A percentile compares a stretch with the other conserved stretches of the same genome.
These are phyloP conservation scores for Phania funesta DNA, from an alignment of 2,888 invertebrate genomes.

Conservation along the genomic window DNA sequence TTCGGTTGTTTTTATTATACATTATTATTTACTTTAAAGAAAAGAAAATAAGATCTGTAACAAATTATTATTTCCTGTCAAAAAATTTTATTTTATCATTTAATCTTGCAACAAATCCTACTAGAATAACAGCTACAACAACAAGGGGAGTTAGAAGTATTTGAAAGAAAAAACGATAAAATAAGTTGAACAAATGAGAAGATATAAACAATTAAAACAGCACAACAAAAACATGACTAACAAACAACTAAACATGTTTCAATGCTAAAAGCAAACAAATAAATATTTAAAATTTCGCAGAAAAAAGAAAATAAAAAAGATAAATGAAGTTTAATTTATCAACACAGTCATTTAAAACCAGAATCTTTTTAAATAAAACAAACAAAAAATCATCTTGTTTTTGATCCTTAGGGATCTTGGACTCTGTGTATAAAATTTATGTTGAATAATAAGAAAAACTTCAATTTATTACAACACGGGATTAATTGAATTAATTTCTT, in stretches of 20 bases:
- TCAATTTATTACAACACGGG: not conserved
- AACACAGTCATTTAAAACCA: conserved; percentile 24
- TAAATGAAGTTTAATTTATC: conserved; percentile 44
- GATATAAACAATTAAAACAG: conserved; percentile 31
- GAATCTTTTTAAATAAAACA: not conserved
- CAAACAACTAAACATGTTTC: conserved; percentile 52
- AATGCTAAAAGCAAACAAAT: conserved; percentile 2
- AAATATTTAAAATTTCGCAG: not conserved
- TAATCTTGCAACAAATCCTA: not conserved
- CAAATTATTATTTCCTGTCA: conserved; percentile 24
- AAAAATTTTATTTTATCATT: not conserved
- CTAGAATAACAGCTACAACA: not conserved
- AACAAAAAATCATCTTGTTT: not conserved
- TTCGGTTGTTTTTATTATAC: not conserved
- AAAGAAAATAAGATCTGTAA: not conserved
- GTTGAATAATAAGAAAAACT: conserved; percentile 7
- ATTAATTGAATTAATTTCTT: conserved; percentile 12
- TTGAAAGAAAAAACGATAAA: not conserved
- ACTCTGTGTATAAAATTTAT: too few relatives aligned
- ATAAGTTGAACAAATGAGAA: conserved; percentile 11
- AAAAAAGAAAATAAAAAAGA: not conserved
- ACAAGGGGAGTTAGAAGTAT: not conserved
- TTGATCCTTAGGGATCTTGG: conserved; percentile 8
- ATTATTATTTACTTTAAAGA: not conserved
- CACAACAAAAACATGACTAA: conserved; percentile 53